Evolutionary conservation across 2,888 invertebrate genomes (phyloP), one percentile per base, ranked within the genome.

Genomic region (Dasypogon diadema): DNA sequence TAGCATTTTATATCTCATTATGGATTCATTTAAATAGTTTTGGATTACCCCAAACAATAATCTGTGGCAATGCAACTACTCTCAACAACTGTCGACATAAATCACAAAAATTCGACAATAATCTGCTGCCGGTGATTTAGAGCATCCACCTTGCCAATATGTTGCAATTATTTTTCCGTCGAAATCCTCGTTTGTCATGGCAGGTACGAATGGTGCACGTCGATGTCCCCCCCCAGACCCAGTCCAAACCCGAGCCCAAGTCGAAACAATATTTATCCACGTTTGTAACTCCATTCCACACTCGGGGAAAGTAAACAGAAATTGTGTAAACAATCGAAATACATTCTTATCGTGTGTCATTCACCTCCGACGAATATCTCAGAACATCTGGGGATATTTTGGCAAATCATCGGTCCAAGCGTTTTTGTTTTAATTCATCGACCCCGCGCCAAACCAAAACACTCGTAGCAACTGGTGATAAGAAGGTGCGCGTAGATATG

Each of bases 141-240:
- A 2, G 21, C 42, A 37, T 42, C 42, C 42, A 22, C 21, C 22
- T 37, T 24, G 26, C 22, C 65, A 16, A 65, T 65, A 42, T 46
- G 26, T 65, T 46, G 46, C 65, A 65, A 65, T 65, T 65, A 65
- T 48, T n/a, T 42, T 24, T 6, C n/a, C 42, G 22, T 16, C 48
- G 48, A 22, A 65, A 65, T 65, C 46, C 46, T 65, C 65, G 48
- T 65, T 65, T 48, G 65, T 65, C 65, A 65, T 65, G 65, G 48
- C 65, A 65, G 65, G 65, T 65, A 65, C 65, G 48, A 46, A 46
- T 22, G 46, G 10, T 42, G 24, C 22, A 65, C 46, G 22, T 48
- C 22, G n/a, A 10, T 21, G 18, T n/a, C 8, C 14, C 46, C 24
- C 46, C 22, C n/a, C n/a, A n/a, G n/a, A n/a, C n/a, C n/a, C n/a